Evolutionary conservation across 2,888 invertebrate species (phyloP).

Genomic region (Maniola hyperantus): DNA sequence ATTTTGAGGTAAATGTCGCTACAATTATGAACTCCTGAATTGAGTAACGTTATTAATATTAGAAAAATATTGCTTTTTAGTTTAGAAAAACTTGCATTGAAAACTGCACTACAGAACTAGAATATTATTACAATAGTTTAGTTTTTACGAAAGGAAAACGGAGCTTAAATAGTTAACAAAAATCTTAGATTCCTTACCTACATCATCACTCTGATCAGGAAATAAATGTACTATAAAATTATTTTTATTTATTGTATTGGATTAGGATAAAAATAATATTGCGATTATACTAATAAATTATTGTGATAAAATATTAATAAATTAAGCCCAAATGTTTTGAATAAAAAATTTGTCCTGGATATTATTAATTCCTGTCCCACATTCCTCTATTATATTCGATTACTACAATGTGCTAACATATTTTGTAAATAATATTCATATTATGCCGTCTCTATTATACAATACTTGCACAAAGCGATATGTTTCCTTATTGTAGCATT

Average conservation of each 20-base stretch:
- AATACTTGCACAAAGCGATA: slow-evolving; percentile 77
- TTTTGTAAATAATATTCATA: slow-evolving; percentile 60
- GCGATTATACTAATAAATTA: too few species aligned
- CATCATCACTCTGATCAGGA: neutral
- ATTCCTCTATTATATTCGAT: slow-evolving; percentile 16
- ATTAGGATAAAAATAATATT: neutral
- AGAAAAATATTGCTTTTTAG: slow-evolving; percentile 74
- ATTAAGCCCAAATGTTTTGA: neutral
- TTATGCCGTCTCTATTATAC: slow-evolving; percentile 53
- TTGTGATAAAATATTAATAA: too few species aligned
- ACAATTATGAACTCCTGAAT: slow-evolving; percentile 36
- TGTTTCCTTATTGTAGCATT: slow-evolving; percentile 80
- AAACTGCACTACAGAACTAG: slow-evolving; percentile 48
- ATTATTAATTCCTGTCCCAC: neutral
- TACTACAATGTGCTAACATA: slow-evolving; percentile 41
- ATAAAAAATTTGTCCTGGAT: too few species aligned
- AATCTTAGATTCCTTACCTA: neutral
- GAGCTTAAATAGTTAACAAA: slow-evolving; percentile 18
- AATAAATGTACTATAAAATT: neutral
- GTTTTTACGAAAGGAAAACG: slow-evolving; percentile 12
- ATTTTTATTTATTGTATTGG: neutral
- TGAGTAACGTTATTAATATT: slow-evolving; percentile 47
- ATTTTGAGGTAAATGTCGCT: slow-evolving; percentile 38
- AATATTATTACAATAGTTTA: slow-evolving; percentile 23
- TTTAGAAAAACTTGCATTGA: slow-evolving; percentile 64